These are phyloP conservation scores for Oryzias sinensis DNA, from an alignment of 2,797 vertebrate species.

Conservation along the genomic window DNA sequence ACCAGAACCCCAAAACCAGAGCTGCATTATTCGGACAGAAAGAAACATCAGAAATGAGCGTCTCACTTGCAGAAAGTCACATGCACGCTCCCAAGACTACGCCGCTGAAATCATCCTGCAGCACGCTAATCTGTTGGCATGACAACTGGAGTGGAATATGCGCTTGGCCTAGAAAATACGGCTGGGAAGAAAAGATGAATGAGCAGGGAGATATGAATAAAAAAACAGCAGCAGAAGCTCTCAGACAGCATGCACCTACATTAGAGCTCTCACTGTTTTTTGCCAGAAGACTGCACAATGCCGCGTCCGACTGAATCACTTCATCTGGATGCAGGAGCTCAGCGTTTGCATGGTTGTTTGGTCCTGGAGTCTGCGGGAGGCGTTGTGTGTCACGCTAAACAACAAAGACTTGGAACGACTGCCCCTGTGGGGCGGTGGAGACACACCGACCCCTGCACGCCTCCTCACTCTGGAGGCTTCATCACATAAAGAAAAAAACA, in stretches of 20 bases:
- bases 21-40: no score
- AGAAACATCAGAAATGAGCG: not conserved
- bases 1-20: no score
- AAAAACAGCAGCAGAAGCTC: slow-evolving; percentile 40
- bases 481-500: no score
- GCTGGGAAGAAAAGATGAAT: slow-evolving; percentile 73
- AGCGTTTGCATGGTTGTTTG: slow-evolving; percentile 2
- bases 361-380: slow-evolving; percentile 7
- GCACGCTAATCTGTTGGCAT: slow-evolving; percentile 74
- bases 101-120: slow-evolving; percentile 47
- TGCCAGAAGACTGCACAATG: slow-evolving; percentile 17
- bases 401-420: slow-evolving; percentile 2
- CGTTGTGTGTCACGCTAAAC: slow-evolving; percentile 3
- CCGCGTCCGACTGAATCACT: slow-evolving; percentile 35
- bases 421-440: no score
- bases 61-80: slow-evolving; percentile 1
- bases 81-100: slow-evolving; percentile 17
- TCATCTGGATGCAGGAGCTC: slow-evolving; percentile 10
- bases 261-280: slow-evolving; percentile 34
- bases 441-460: no score
- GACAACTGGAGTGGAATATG: slow-evolving; percentile 75
- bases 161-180: slow-evolving; percentile 74
- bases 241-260: slow-evolving; percentile 49
- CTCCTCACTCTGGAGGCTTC: no score
- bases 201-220: slow-evolving; percentile 56